A percentile compares a stretch with the other conserved stretches of the same genome.
phyloP scores from a whole-genome alignment of 37 sponge, comb jelly and placozoan species.

The Geodia barretti region DNA sequence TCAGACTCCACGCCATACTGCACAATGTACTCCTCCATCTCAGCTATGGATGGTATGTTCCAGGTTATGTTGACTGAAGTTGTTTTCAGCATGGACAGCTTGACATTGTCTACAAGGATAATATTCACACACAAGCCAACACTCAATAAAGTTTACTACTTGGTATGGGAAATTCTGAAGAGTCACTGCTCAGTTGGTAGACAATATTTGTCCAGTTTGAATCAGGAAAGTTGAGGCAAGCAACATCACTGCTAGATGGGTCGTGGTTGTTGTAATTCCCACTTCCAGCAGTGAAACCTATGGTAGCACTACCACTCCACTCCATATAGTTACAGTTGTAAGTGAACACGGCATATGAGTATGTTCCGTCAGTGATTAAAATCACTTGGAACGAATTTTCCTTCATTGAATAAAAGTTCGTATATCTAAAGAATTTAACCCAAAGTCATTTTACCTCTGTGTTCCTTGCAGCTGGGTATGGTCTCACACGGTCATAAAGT shows the following conservation, averaged over 20 bases:
- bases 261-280: neutral
- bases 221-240: neutral
- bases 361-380: conserved; percentile 45
- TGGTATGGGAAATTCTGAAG: neutral
- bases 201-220: conserved; percentile 19
- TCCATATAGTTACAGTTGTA: conserved; percentile 48
- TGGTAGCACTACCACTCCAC: conserved; percentile 23
- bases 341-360: conserved; percentile 43
- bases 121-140: too few relatives aligned
- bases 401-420: neutral
- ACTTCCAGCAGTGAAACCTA: conserved; percentile 12
- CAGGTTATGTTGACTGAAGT: neutral
- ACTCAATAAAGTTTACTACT: neutral
- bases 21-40: neutral
- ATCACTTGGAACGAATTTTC: conserved; percentile 48
- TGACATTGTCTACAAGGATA: neutral
- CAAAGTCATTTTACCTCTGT: too few relatives aligned
- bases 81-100: neutral
- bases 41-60: neutral
- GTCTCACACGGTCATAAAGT: conserved; percentile 16
- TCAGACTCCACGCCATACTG: neutral
- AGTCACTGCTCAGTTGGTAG: conserved; percentile 1
- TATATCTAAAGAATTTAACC: neutral
- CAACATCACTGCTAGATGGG: neutral
- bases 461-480: conserved; percentile 45